Percentiles rank a stretch among this genome's conserved stretches.
Evolutionary conservation across 92 coral and sea anemone species (phyloP).

Genomic region (Scolanthus callimorphus): DNA sequence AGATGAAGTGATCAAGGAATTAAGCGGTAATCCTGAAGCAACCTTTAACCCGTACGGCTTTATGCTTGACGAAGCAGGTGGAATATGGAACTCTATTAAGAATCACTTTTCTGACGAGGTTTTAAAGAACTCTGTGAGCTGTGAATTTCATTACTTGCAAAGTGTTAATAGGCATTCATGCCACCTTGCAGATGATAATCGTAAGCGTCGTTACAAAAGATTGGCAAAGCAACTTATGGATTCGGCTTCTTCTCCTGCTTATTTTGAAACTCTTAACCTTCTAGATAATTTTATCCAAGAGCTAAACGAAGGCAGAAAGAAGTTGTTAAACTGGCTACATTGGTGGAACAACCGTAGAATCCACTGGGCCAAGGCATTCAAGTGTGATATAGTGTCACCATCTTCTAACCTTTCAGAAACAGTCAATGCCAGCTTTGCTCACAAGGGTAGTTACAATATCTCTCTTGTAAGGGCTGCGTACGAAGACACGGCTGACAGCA

Average conservation of each 20-base stretch:
- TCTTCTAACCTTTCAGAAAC: slow-evolving; percentile 25
- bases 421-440: slow-evolving; percentile 17
- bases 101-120: too few relatives aligned
- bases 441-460: slow-evolving; percentile 18
- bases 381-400: slow-evolving; percentile 11
- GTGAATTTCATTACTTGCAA: too few relatives aligned
- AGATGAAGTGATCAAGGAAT: too few relatives aligned
- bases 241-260: too few relatives aligned
- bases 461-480: slow-evolving; percentile 28
- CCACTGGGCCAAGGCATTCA: too few relatives aligned
- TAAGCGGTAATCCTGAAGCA: slow-evolving; percentile 13
- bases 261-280: slow-evolving; percentile 7
- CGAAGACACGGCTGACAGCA: slow-evolving; percentile 25
- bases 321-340: slow-evolving; percentile 31
- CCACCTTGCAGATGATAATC: too few relatives aligned
- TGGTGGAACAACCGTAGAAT: too few relatives aligned
- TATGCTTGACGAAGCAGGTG: slow-evolving; percentile 30
- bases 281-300: too few relatives aligned
- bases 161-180: too few relatives aligned
- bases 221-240: slow-evolving; percentile 20
- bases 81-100: too few relatives aligned
- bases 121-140: too few relatives aligned
- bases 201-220: slow-evolving; percentile 26
- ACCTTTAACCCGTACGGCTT: slow-evolving; percentile 28
- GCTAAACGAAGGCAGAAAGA: slow-evolving; percentile 4